phyloP scores from a whole-genome alignment of 2,113 vertebrate species.

The Oreamnos americanus region DNA sequence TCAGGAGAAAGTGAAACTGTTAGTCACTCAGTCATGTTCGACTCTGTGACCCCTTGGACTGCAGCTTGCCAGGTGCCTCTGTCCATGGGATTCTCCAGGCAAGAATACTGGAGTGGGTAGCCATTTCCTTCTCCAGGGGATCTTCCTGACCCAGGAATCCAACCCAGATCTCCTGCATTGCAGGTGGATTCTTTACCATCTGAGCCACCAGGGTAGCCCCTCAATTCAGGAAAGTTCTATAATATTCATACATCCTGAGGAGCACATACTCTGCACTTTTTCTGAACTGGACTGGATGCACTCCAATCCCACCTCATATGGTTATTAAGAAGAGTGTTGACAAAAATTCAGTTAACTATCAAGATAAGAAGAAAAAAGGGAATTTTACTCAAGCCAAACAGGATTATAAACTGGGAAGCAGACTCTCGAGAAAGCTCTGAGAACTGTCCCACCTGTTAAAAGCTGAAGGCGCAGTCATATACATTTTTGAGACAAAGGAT shows the following conservation, averaged over 20 bases:
- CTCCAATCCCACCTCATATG: background rate
- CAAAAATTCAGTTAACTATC: background rate
- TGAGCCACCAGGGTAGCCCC: background rate
- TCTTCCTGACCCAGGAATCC: background rate
- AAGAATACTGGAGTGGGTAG: background rate
- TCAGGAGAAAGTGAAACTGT: background rate
- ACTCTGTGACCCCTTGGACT: background rate
- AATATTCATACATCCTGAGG: rapidly evolving
- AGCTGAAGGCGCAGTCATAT: background rate
- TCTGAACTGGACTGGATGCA: background rate
- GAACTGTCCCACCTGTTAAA: background rate
- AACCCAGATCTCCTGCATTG: background rate
- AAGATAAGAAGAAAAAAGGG: background rate
- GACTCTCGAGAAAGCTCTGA: background rate
- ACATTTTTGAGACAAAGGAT: background rate
- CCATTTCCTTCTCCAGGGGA: background rate
- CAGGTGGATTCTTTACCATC: background rate
- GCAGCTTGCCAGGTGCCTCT: background rate
- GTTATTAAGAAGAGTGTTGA: background rate
- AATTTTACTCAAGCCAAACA: background rate
- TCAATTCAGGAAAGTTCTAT: background rate
- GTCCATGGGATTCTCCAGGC: background rate
- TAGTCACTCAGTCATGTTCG: rapidly evolving
- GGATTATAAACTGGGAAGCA: background rate
- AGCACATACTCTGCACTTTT: background rate